phyloP scores from a whole-genome alignment of 2,113 vertebrate species.

The Anas platyrhynchos region DNA sequence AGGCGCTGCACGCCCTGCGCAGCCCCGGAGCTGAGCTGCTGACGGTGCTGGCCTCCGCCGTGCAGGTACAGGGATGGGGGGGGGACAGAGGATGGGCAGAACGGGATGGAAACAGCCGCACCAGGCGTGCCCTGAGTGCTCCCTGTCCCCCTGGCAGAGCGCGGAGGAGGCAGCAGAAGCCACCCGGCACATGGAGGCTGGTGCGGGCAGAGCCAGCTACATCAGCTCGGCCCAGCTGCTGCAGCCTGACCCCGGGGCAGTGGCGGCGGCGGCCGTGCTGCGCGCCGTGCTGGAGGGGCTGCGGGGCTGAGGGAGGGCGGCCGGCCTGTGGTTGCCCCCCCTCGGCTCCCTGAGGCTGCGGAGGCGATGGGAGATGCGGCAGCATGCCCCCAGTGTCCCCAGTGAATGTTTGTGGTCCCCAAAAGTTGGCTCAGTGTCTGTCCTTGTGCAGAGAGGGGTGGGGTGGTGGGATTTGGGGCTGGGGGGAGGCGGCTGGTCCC shows the following conservation, averaged over 20 bases:
- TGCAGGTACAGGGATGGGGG: constrained; percentile 69
- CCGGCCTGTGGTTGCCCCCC: accelerated
- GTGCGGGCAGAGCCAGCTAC: constrained; percentile 93
- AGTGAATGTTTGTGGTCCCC: background rate
- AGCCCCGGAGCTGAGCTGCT: constrained; percentile 69
- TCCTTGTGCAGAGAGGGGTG: accelerated
- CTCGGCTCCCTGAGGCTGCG: too few relatives aligned
- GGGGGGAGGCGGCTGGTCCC: too few relatives aligned
- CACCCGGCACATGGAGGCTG: constrained; percentile 86
- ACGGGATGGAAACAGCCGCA: too few relatives aligned
- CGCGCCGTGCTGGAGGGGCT: constrained; percentile 79
- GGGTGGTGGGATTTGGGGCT: background rate
- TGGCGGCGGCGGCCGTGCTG: constrained; percentile 84
- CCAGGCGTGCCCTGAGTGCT: accelerated
- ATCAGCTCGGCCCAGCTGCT: constrained; percentile 81
- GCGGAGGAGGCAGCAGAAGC: constrained; percentile 84
- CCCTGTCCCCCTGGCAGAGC: constrained; percentile 62
- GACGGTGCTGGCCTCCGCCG: constrained; percentile 77
- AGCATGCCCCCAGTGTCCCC: accelerated
- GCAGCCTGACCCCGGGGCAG: constrained; percentile 88
- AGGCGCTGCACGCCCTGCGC: constrained; percentile 80
- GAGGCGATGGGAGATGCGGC: accelerated
- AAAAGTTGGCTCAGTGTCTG: background rate
- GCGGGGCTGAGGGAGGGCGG: background rate
- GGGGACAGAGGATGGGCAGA: background rate